Conservation (phyloP, 2,797 vertebrate species). For the Scolopax bukidnonensis region DNA sequence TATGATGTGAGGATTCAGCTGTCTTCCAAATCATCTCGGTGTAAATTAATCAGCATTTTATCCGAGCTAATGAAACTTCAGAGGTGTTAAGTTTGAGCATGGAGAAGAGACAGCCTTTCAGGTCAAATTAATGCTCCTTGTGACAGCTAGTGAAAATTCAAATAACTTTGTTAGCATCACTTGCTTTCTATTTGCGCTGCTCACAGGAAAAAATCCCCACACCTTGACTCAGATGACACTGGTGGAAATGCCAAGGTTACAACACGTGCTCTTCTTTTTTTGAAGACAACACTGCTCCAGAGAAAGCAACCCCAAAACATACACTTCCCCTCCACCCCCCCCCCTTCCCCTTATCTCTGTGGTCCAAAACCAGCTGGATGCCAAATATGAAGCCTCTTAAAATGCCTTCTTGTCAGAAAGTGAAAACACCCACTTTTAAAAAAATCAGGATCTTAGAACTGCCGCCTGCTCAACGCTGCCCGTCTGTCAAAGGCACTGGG, state of each 20-base stretch:
- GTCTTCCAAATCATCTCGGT: background rate
- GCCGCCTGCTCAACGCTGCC: background rate
- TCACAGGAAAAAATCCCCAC: accelerated
- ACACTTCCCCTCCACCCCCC: no score
- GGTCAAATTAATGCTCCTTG: background rate
- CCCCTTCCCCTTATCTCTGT: background rate
- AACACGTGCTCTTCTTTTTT: background rate
- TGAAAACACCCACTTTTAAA: background rate
- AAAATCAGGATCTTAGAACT: background rate
- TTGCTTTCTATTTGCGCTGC: background rate
- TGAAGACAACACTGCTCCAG: background rate
- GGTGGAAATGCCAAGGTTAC: background rate
- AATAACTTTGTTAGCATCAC: background rate
- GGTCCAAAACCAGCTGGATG: background rate
- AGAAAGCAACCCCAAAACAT: background rate
- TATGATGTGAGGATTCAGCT: accelerated
- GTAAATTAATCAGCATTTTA: background rate
- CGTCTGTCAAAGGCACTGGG: background rate
- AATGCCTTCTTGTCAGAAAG: background rate
- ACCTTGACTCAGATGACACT: background rate
- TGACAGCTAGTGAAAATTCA: background rate
- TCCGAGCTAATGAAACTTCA: background rate
- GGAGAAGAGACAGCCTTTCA: background rate
- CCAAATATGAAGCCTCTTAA: background rate
- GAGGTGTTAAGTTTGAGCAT: background rate